Percentiles rank a stretch among this genome's conserved stretches.
Conservation (phyloP, 2,797 vertebrate species). For the Varecia variegata region DNA sequence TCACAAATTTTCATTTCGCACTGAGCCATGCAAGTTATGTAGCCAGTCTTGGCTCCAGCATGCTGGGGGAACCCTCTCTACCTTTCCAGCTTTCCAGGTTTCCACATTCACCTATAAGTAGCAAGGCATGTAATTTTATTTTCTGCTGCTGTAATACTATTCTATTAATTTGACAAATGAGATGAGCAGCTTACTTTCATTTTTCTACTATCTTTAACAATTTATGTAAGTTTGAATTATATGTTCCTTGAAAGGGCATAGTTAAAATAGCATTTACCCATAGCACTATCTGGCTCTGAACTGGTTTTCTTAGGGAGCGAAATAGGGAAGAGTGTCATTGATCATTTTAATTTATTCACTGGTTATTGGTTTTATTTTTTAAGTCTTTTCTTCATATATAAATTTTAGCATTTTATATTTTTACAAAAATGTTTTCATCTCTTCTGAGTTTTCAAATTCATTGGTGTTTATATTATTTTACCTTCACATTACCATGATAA, state of each 20-base stretch:
- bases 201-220: background rate
- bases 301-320: background rate
- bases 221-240: background rate
- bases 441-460: background rate
- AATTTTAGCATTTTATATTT: background rate
- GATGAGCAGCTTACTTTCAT: background rate
- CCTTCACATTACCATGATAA: background rate
- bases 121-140: background rate
- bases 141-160: background rate
- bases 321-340: background rate
- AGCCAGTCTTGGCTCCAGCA: background rate
- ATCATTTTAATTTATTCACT: background rate
- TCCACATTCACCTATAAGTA: background rate
- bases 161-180: background rate
- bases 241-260: background rate
- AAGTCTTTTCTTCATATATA: background rate
- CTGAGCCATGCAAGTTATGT: background rate
- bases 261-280: background rate
- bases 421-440: background rate
- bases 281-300: background rate
- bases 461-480: background rate
- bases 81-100: background rate
- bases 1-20: background rate
- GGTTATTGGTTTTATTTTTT: background rate
- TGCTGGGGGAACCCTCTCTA: background rate